Conservation (phyloP, 2,797 vertebrate species). For the Enteromius radiatus region DNA sequence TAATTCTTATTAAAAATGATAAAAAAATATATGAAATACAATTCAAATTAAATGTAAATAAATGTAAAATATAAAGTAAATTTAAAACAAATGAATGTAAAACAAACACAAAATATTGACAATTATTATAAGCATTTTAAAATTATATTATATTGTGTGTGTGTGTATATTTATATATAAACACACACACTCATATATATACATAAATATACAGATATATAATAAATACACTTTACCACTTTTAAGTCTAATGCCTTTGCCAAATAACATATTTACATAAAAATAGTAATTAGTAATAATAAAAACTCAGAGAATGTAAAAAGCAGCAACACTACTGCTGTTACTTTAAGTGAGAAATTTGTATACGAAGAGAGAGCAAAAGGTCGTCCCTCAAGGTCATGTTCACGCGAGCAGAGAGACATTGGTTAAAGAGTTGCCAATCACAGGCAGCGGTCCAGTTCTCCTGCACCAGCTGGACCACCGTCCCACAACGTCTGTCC, state of each 20-base stretch:
- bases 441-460: slow-evolving; percentile 3
- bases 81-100: too few species aligned
- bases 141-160: too few species aligned
- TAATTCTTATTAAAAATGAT: too few species aligned
- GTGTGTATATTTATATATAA: too few species aligned
- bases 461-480: neutral
- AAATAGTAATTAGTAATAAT: neutral
- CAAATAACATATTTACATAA: neutral
- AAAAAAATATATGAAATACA: too few species aligned
- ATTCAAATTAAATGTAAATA: too few species aligned
- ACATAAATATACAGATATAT: neutral
- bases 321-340: neutral
- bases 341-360: neutral
- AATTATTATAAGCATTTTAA: too few species aligned
- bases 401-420: neutral
- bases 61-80: too few species aligned
- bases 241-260: neutral
- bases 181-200: too few species aligned
- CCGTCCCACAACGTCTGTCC: slow-evolving; percentile 15
- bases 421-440: neutral
- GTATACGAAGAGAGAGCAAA: neutral
- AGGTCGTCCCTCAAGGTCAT: slow-evolving; percentile 11
- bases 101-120: too few species aligned
- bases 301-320: neutral
- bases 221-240: neutral